Conservation (phyloP, 1,140 invertebrate genomes). For the Hylaeus volcanicus region DNA sequence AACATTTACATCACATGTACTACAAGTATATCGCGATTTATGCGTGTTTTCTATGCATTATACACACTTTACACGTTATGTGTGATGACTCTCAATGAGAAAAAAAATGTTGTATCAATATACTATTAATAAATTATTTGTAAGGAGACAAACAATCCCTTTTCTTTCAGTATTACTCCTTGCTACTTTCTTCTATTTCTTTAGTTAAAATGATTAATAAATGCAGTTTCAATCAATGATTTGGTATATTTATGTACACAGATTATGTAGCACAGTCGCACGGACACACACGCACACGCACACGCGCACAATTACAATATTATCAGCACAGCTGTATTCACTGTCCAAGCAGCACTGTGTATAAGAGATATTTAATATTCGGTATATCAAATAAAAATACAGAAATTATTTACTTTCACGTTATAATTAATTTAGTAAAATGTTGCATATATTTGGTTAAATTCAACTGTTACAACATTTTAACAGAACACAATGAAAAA, state of each 20-base stretch:
- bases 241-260: slow-evolving; percentile 65
- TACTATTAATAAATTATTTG: slow-evolving; percentile 70
- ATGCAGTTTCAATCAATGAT: slow-evolving; percentile 25
- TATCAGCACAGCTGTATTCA: slow-evolving; percentile 21
- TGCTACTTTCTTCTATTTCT: background rate
- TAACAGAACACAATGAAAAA: background rate
- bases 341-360: slow-evolving; percentile 29
- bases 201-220: background rate
- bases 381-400: slow-evolving; percentile 15
- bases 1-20: slow-evolving; percentile 35
- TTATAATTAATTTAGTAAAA: background rate
- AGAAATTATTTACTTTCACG: background rate
- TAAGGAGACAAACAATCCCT: slow-evolving; percentile 45
- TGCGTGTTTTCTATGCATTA: slow-evolving; percentile 64
- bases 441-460: slow-evolving; percentile 10
- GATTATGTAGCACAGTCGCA: slow-evolving; percentile 37
- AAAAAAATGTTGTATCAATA: slow-evolving; percentile 57
- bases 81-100: slow-evolving; percentile 59
- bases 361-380: slow-evolving; percentile 21
- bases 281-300: slow-evolving; percentile 37
- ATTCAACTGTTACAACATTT: background rate
- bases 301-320: slow-evolving; percentile 48
- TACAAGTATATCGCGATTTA: slow-evolving; percentile 30
- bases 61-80: slow-evolving; percentile 67
- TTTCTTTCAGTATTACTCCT: background rate